These are phyloP conservation scores for Tetramorium bicarinatum DNA, from an alignment of 2,888 invertebrate species.

Conservation along the genomic window DNA sequence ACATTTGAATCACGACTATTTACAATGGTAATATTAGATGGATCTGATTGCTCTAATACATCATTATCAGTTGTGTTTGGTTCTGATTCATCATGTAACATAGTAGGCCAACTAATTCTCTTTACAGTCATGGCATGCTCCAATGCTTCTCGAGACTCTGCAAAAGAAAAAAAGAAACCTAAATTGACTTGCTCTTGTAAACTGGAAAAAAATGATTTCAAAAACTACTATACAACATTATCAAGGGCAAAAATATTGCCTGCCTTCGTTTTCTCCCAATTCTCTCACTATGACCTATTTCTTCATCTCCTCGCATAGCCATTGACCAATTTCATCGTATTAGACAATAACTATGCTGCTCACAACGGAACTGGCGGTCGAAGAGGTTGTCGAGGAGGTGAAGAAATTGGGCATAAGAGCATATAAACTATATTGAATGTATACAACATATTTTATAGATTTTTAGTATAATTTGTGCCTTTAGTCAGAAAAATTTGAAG, in stretches of 20 bases:
- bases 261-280: background rate
- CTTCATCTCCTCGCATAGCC: too few species aligned
- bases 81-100: background rate
- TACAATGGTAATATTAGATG: background rate
- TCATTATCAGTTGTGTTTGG: background rate
- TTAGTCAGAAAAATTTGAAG: too few species aligned
- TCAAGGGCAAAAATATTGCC: background rate
- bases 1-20: slow-evolving; percentile 19
- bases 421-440: too few species aligned
- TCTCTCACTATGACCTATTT: too few species aligned
- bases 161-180: slow-evolving; percentile 5
- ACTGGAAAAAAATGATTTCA: background rate
- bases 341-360: too few species aligned
- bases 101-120: slow-evolving; percentile 4
- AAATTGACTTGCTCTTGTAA: background rate
- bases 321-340: too few species aligned
- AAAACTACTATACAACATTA: background rate
- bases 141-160: slow-evolving; percentile 19
- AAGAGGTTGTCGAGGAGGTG: too few species aligned
- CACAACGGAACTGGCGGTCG: too few species aligned
- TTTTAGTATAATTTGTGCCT: too few species aligned
- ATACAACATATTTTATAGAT: too few species aligned
- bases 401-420: too few species aligned
- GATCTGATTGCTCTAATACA: background rate
- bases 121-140: background rate